These are phyloP conservation scores for Epistrophe eligans DNA, from an alignment of 2,888 invertebrate species.

Conservation along the genomic window DNA sequence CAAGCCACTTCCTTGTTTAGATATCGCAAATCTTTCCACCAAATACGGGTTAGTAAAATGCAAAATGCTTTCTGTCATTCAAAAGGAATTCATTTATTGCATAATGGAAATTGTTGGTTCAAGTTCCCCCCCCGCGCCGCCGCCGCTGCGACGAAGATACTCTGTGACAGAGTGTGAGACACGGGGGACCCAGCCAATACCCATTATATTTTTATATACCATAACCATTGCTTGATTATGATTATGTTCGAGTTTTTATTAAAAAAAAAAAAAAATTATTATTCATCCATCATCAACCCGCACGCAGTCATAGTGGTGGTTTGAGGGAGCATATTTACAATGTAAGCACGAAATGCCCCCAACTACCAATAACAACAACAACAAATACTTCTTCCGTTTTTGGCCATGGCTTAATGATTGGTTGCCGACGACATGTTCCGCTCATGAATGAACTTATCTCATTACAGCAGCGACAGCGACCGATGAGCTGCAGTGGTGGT, in stretches of 20 bases:
- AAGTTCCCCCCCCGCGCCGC: background rate
- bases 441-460: conserved; percentile 66
- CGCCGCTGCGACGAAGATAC: too few relatives aligned
- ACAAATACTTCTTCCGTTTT: conserved; percentile 61
- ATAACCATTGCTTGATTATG: background rate
- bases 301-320: background rate
- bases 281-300: conserved; percentile 16
- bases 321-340: conserved; percentile 44
- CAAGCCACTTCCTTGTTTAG: conserved; percentile 67
- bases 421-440: conserved; percentile 67
- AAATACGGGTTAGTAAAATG: conserved; percentile 68
- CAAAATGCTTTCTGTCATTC: conserved; percentile 65
- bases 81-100: conserved; percentile 62
- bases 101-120: conserved; percentile 47
- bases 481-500: background rate
- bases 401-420: conserved; percentile 52
- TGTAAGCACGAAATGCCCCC: conserved; percentile 56
- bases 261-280: conserved; percentile 32
- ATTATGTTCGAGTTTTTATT: conserved; percentile 48
- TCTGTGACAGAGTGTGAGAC: conserved; percentile 60
- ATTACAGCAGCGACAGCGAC: background rate
- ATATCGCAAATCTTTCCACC: conserved; percentile 64
- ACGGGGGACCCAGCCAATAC: conserved; percentile 22
- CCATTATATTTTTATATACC: background rate
- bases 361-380: conserved; percentile 1